Base-by-base conservation (phyloP, 2,113 vertebrate species). In the Sturnira hondurensis region DNA sequence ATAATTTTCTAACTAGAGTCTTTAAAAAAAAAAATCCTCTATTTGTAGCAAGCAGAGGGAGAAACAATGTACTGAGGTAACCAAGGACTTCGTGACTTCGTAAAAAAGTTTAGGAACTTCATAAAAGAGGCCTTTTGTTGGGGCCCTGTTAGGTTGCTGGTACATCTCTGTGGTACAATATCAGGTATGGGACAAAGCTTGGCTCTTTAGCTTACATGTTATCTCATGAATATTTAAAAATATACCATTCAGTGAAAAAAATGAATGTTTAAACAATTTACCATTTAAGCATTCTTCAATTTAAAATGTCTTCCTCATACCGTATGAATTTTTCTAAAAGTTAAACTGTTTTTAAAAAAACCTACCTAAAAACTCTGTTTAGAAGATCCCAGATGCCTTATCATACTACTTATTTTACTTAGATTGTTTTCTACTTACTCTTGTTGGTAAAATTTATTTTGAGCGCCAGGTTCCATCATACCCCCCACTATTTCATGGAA, bases 351-450 rank as follows among this genome's bases (percentile, higher is more conserved):
- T 83, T 73, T 67, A 58, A 76, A 41, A 92, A 93, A 28, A 7
- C 0, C 14, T 93, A 71, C 7, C 20, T 84, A 65, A 93, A 93
- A 88, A 80, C 54, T 26, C n/a, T 56, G 2, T 78, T 77, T 38
- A 68, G 73, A 84, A 89, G 52, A 85, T 33, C 61, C 15, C 47
- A 17, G 56, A 24, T 63, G n/a, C 84, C 71, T 89, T 58, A 74
- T 70, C 38, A 52, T 70, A 12, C 33, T 56, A 28, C 54, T 94
- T 81, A 87, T 81, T 93, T 95, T 92, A 52, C 58, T 41, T 38
- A 65, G 36, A 76, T 93, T 68, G 54, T 94, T 95, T 90, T 76
- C 26, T 80, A 43, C 14, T 86, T 41, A 80, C 50, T 96, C 70
- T 86, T 89, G 12, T 65, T 86, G 61, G 24, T 81, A 61, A 92